A percentile compares a stretch with the other conserved stretches of the same genome.
Evolutionary conservation across 2,113 vertebrate species (phyloP).

Genomic region (Lophochroa leadbeateri): DNA sequence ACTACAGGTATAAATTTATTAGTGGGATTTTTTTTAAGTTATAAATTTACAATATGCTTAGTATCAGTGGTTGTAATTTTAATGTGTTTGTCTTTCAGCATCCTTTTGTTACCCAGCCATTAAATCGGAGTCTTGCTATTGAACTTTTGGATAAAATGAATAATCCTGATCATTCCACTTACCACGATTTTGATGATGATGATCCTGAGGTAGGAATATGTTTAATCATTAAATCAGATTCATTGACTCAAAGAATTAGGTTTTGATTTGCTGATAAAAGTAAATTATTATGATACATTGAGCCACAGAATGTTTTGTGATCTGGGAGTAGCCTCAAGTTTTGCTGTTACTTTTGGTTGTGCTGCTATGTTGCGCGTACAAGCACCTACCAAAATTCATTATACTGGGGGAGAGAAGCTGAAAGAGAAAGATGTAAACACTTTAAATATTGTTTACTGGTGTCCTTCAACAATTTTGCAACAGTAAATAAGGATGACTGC

Average conservation of each 20-base stretch:
- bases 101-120: constrained; percentile 93
- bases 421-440: neutral
- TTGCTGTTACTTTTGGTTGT: neutral
- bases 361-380: neutral
- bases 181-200: constrained; percentile 94
- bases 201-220: constrained; percentile 89
- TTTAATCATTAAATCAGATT: neutral
- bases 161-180: constrained; percentile 95
- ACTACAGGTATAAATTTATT: constrained; percentile 83
- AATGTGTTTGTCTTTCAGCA: constrained; percentile 77
- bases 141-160: constrained; percentile 96
- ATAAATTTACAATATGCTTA: neutral
- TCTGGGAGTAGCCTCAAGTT: neutral
- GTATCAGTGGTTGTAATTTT: neutral
- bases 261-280: neutral
- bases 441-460: neutral
- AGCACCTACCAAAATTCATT: neutral
- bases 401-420: neutral
- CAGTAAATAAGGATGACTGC: neutral
- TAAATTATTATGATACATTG: neutral
- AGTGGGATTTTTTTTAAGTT: neutral
- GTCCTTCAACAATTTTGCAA: neutral
- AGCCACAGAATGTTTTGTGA: neutral
- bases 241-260: neutral
- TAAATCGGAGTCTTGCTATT: constrained; percentile 93